phyloP scores from a whole-genome alignment of 2,113 vertebrate species.

The Opisthocomus hoazin region DNA sequence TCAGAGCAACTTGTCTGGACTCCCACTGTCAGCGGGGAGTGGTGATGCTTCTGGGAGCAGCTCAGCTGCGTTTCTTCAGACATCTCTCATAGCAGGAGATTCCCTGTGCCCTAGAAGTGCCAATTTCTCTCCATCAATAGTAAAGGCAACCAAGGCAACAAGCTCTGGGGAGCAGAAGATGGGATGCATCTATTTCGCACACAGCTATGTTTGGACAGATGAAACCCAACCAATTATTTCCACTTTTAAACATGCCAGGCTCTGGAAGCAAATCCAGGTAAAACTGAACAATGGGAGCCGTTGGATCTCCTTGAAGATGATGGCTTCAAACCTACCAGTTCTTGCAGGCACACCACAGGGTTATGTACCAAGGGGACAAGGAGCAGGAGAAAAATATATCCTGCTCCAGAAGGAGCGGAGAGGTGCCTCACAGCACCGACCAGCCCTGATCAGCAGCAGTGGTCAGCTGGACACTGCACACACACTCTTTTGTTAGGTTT shows the following conservation, averaged over 20 bases:
- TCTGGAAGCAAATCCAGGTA: not conserved
- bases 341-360: not conserved
- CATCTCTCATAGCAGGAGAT: not conserved
- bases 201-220: not conserved
- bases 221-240: not conserved
- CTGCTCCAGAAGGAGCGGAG: not conserved
- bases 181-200: not conserved
- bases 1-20: not conserved
- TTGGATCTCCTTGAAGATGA: not conserved
- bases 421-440: not conserved
- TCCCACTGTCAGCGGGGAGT: not conserved
- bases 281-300: not conserved
- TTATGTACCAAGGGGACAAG: not conserved
- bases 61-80: not conserved
- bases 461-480: not conserved
- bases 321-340: not conserved
- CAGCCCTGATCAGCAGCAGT: not conserved
- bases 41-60: not conserved
- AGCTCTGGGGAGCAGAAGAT: not conserved
- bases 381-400: not conserved
- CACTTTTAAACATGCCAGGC: not conserved
- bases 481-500: not conserved
- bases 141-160: not conserved
- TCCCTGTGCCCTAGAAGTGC: not conserved
- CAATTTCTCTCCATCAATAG: not conserved